Conservation (phyloP, 2,888 invertebrate genomes). For the Perizoma affinitatum region DNA sequence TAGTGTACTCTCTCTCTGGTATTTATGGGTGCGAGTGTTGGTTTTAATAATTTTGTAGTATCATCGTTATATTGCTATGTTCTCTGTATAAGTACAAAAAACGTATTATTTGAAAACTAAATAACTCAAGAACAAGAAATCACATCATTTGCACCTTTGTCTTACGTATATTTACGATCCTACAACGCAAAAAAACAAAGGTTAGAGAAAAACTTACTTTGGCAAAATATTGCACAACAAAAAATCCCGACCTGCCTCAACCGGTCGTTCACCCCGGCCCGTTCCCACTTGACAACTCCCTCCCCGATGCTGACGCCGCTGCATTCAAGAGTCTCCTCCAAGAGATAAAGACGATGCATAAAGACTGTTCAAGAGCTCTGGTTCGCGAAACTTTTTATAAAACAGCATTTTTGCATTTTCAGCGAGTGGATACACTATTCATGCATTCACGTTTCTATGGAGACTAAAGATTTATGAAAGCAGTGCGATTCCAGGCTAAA, state of each 20-base stretch:
- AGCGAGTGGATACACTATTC: slow-evolving; percentile 23
- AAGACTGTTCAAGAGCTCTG: slow-evolving; percentile 63
- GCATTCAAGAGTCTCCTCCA: slow-evolving; percentile 54
- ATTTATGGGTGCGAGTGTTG: too few species aligned
- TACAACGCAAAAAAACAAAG: slow-evolving; percentile 2
- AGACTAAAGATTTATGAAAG: slow-evolving; percentile 1
- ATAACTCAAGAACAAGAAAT: too few species aligned
- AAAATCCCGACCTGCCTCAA: slow-evolving; percentile 47
- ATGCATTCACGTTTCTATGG: slow-evolving; percentile 3
- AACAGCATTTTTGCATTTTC: slow-evolving; percentile 52
- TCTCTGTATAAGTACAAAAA: too few species aligned
- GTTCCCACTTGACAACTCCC: slow-evolving; percentile 46
- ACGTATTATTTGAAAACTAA: too few species aligned
- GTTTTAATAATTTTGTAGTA: too few species aligned
- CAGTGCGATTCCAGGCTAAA: not conserved
- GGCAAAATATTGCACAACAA: slow-evolving; percentile 12
- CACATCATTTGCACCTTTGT: too few species aligned
- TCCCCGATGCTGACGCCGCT: slow-evolving; percentile 47
- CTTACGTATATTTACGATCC: not conserved
- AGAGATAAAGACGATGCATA: slow-evolving; percentile 65
- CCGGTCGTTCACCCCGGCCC: slow-evolving; percentile 41
- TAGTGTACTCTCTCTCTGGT: too few species aligned
- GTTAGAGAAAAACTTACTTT: slow-evolving; percentile 12
- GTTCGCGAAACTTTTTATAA: slow-evolving; percentile 66
- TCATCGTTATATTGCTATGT: too few species aligned